Evolutionary conservation across 2,113 vertebrate genomes (phyloP).

Genomic region (Platysteira castanea): DNA sequence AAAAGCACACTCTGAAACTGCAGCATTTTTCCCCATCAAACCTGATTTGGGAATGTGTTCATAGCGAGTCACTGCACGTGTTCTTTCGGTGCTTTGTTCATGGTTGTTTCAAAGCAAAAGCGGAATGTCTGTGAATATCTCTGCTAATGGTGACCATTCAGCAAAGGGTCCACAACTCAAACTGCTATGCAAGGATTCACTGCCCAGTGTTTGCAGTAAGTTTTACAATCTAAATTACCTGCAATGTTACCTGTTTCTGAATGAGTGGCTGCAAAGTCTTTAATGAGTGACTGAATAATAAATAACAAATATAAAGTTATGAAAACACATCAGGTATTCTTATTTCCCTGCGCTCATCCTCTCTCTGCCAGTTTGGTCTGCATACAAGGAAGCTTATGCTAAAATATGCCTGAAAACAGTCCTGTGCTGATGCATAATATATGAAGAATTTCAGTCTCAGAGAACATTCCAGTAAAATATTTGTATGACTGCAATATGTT

Average conservation of each 20-base stretch:
- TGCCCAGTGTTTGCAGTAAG: not conserved
- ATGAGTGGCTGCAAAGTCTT: not conserved
- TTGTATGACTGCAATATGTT: not conserved
- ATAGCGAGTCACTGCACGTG: accelerated
- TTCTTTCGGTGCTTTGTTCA: not conserved
- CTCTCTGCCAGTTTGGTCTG: not conserved
- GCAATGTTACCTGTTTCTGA: not conserved
- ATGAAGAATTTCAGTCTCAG: not conserved
- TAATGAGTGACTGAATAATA: not conserved
- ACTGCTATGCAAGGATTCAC: not conserved
- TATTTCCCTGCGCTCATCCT: not conserved
- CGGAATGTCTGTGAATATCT: not conserved
- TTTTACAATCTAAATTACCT: not conserved
- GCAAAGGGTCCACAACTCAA: not conserved
- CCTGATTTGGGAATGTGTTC: not conserved
- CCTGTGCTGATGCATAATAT: not conserved
- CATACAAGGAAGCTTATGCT: not conserved
- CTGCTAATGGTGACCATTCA: not conserved
- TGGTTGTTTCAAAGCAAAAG: not conserved
- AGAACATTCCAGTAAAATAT: not conserved
- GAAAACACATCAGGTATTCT: not conserved
- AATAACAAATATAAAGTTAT: not conserved
- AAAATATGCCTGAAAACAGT: not conserved
- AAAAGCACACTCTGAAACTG: not conserved
- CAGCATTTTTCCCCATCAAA: not conserved